Evolutionary conservation across 2,888 invertebrate species (phyloP).

Genomic region (Apodemia mormo): DNA sequence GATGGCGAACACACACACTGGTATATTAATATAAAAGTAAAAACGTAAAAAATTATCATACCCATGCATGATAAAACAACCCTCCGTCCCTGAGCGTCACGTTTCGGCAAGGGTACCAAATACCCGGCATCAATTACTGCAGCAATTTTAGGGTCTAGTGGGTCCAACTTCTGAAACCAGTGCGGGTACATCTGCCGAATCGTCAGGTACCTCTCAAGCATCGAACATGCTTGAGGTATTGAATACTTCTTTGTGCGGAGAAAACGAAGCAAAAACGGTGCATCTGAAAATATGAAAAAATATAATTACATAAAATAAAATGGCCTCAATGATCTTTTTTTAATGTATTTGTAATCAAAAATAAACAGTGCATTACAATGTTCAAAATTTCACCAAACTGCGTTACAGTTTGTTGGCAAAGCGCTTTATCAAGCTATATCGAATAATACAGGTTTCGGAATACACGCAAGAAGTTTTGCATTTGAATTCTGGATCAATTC

Average conservation of each 20-base stretch:
- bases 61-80: conserved; percentile 91
- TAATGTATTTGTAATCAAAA: too few species aligned
- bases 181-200: conserved; percentile 92
- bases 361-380: too few species aligned
- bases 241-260: conserved; percentile 94
- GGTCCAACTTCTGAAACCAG: conserved; percentile 92
- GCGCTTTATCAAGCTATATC: too few species aligned
- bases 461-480: too few species aligned
- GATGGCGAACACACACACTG: too few species aligned
- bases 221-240: conserved; percentile 91
- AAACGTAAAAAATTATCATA: conserved; percentile 46
- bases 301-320: not conserved
- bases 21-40: too few species aligned
- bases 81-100: conserved; percentile 88
- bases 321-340: too few species aligned
- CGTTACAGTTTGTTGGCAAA: too few species aligned
- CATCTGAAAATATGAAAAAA: conserved; percentile 71
- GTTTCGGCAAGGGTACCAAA: conserved; percentile 86
- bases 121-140: conserved; percentile 92
- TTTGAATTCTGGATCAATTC: too few species aligned
- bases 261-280: conserved; percentile 91
- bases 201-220: conserved; percentile 92
- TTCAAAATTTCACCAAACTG: too few species aligned
- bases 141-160: conserved; percentile 88
- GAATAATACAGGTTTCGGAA: too few species aligned